These are phyloP conservation scores for Diprion similis DNA, from an alignment of 1,140 invertebrate genomes.

Conservation along the genomic window DNA sequence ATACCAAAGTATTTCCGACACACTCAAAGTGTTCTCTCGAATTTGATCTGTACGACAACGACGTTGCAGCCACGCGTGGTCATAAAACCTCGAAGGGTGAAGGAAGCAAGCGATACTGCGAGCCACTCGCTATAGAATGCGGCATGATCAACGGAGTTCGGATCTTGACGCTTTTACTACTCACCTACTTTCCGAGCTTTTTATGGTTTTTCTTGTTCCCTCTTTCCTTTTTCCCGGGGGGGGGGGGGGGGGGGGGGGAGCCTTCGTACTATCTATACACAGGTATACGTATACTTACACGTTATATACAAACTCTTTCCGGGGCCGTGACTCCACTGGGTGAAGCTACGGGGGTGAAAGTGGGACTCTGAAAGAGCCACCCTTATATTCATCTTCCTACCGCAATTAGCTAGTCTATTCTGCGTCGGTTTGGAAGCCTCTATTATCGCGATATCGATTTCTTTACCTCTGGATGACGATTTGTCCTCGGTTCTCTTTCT, in stretches of 20 bases:
- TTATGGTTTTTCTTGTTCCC: background rate
- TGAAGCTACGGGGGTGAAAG: background rate
- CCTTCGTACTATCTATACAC: background rate
- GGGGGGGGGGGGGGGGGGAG: too few relatives aligned
- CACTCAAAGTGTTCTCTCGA: background rate
- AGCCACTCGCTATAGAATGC: background rate
- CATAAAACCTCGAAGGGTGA: background rate
- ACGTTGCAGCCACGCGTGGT: background rate
- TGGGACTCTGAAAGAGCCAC: background rate
- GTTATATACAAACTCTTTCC: background rate
- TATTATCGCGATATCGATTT: too few relatives aligned
- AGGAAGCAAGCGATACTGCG: background rate
- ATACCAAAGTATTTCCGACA: background rate
- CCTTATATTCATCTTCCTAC: background rate
- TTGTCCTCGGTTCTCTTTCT: too few relatives aligned
- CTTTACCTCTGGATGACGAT: too few relatives aligned
- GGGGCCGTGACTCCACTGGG: background rate
- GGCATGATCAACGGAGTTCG: conserved; percentile 1
- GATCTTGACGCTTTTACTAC: conserved; percentile 4
- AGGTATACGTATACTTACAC: background rate
- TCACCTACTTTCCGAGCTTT: conserved; percentile 7
- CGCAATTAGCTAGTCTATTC: background rate
- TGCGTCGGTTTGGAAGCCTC: background rate
- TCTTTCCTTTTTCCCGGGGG: background rate
- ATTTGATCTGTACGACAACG: background rate